These are phyloP conservation scores for Struthio camelus DNA, from an alignment of 2,113 vertebrate genomes.

Conservation along the genomic window DNA sequence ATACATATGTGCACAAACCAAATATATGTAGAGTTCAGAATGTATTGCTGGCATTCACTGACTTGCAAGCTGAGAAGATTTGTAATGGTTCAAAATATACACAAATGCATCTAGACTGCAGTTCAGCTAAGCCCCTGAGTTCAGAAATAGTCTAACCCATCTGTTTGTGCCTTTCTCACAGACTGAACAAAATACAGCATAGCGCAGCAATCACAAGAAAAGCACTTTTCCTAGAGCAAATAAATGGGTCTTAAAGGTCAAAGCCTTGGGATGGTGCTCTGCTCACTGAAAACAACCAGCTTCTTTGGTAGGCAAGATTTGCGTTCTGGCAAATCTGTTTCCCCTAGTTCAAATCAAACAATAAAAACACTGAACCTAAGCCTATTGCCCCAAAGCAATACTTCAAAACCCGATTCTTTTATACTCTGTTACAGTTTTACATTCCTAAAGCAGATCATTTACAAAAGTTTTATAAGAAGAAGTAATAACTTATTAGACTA, in stretches of 20 bases:
- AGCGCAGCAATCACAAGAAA: background rate
- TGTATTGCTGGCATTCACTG: background rate
- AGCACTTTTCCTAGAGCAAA: background rate
- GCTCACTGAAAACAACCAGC: background rate
- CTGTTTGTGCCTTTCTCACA: background rate
- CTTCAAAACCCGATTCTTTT: background rate
- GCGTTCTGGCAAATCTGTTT: background rate
- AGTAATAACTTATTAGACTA: background rate
- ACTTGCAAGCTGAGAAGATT: background rate
- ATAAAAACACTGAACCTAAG: background rate
- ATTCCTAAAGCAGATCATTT: background rate
- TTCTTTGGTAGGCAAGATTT: background rate
- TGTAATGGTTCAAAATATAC: background rate
- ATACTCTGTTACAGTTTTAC: background rate
- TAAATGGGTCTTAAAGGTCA: background rate
- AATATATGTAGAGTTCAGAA: background rate
- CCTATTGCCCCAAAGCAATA: background rate
- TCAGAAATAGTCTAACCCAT: background rate
- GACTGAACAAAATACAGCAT: background rate
- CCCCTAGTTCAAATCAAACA: background rate
- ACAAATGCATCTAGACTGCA: background rate
- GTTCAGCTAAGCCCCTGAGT: background rate
- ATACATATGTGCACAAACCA: background rate
- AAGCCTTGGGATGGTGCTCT: background rate
- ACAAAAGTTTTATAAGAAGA: background rate